Percentiles rank a stretch among this genome's conserved stretches.
These are phyloP conservation scores for Chionoecetes opilio DNA, from an alignment of 1,140 invertebrate species.

Conservation along the genomic window DNA sequence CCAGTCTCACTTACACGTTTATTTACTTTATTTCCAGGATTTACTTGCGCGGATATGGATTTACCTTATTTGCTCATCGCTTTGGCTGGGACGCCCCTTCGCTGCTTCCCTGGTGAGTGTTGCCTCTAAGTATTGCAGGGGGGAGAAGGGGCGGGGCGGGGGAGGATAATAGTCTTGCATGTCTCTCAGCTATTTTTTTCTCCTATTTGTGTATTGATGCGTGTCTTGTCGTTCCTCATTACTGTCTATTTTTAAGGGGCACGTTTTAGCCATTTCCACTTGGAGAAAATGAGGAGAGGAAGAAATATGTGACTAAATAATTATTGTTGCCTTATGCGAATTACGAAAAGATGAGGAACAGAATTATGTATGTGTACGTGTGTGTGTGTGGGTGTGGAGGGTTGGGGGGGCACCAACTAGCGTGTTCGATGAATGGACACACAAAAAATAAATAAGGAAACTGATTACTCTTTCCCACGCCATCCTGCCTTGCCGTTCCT, in stretches of 20 bases:
- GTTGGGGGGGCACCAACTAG: background rate
- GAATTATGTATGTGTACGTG: background rate
- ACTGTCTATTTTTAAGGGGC: background rate
- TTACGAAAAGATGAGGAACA: background rate
- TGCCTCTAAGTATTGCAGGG: background rate
- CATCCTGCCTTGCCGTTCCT: background rate
- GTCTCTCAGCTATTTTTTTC: background rate
- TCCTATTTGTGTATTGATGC: background rate
- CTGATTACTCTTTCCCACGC: background rate
- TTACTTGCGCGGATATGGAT: conserved; percentile 68
- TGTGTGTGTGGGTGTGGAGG: background rate
- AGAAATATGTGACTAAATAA: background rate
- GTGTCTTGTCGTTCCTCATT: conserved; percentile 3
- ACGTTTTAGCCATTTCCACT: background rate
- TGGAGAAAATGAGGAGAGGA: background rate
- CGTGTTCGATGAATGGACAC: background rate
- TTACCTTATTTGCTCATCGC: conserved; percentile 56
- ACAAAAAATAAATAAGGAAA: background rate
- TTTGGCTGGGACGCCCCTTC: background rate
- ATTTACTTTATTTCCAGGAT: conserved; percentile 59
- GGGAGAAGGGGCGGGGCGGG: background rate
- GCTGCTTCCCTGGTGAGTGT: conserved; percentile 45
- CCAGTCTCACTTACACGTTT: background rate
- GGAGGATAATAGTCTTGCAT: conserved; percentile 22
- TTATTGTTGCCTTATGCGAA: background rate